Conservation (phyloP, 2,888 invertebrate species). For the Neoitamus cyanurus region DNA sequence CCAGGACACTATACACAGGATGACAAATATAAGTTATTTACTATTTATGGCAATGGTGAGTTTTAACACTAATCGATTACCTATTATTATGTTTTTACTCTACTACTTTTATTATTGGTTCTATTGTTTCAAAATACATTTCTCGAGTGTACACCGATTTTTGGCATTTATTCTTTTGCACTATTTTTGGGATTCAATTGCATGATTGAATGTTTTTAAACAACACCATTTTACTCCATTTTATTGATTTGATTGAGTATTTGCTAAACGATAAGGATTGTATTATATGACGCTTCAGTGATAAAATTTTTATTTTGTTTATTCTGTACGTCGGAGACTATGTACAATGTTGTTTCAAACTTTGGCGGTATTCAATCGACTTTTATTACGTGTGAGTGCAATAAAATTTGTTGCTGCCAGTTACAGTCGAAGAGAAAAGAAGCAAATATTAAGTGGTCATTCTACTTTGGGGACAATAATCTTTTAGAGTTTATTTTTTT, state of each 20-base stretch:
- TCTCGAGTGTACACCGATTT: not conserved
- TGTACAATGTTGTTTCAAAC: not conserved
- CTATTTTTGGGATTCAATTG: not conserved
- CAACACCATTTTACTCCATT: not conserved
- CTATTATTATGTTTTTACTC: not conserved
- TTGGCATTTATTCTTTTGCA: not conserved
- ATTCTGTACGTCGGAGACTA: not conserved
- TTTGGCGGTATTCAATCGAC: not conserved
- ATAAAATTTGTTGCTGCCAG: not conserved
- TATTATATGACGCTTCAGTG: not conserved
- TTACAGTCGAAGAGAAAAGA: too few relatives aligned
- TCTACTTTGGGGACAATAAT: too few relatives aligned
- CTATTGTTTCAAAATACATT: not conserved
- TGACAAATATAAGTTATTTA: slow-evolving; percentile 66
- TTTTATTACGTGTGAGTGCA: not conserved
- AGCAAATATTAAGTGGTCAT: too few relatives aligned
- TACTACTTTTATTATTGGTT: not conserved
- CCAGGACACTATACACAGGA: slow-evolving; percentile 61
- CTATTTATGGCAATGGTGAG: slow-evolving; percentile 67
- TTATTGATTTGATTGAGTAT: not conserved
- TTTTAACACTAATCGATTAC: slow-evolving; percentile 53
- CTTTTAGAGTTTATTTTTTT: too few relatives aligned
- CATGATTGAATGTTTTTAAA: not conserved
- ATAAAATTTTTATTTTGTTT: not conserved
- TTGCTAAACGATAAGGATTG: not conserved